Base-by-base conservation (phyloP, 1,140 invertebrate genomes). In the Neodiprion fabricii region DNA sequence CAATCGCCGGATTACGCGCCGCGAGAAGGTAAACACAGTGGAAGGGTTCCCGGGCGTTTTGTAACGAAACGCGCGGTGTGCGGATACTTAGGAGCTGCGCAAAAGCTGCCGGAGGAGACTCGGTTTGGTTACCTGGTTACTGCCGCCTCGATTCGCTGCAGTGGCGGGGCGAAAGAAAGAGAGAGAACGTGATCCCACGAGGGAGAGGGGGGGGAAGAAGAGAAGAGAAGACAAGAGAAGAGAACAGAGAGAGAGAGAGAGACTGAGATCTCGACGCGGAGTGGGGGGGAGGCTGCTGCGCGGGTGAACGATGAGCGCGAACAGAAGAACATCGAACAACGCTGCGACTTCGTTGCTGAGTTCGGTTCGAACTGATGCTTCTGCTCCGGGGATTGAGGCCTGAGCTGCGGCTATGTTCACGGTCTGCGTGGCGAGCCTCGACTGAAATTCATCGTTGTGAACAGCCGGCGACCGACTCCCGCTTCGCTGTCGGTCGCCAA, bases 381-480 rank as follows among this genome's bases (percentile, higher is more conserved):
- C 28, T 40, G 28, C 28, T 40, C 28, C 5, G 28, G 1, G 17
- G 17, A 21, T 21, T 21, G 17, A 40, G 53, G 11, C 9, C n/a
- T 14, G 53, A 3, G 5, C 28, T 40, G 28, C 28, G 28, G 53
- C 53, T 61, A 7, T 61, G 53, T 61, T 82, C 72, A 81, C 84
- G 74, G 82, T 82, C 76, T 82, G 84, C 81, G 80, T 81, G 83
- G 78, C 82, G 84, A 81, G 83, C 83, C 79, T 82, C 83, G 83
- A 86, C 85, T 85, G 85, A 85, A 85, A 84, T 80, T 81, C 74
- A 83, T 82, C 80, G 53, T 61, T 61, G 5, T 61, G 53, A 61
- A 17, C 53, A 40, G 28, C 53, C 53, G 81, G 80, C 77, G 74
- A 77, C 76, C 74, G 74, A 78, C 78, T 82, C 82, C 78, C 78